phyloP scores from a whole-genome alignment of 2,888 invertebrate genomes.

The Pachliopta kotzebuea region DNA sequence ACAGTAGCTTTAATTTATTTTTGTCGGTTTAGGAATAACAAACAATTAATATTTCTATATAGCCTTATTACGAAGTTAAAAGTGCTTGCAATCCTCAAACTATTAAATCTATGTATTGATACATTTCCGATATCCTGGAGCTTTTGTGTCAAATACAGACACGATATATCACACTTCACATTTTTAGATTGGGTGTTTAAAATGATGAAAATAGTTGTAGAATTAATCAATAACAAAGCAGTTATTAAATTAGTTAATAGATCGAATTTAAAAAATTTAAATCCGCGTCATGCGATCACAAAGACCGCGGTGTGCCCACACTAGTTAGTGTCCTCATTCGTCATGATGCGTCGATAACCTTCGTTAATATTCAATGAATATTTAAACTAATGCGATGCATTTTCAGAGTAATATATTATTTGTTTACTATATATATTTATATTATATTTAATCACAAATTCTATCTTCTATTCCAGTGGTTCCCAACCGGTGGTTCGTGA shows the following conservation, averaged over 20 bases:
- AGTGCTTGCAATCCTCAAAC: too few relatives aligned
- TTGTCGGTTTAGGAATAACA: too few relatives aligned
- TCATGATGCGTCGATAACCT: conserved; percentile 44
- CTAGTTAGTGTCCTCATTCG: conserved; percentile 38
- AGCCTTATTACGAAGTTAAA: too few relatives aligned
- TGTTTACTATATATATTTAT: not conserved
- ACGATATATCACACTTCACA: too few relatives aligned
- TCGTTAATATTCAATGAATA: conserved; percentile 46
- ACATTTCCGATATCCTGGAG: too few relatives aligned
- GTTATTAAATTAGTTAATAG: conserved; percentile 11
- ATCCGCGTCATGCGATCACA: not conserved
- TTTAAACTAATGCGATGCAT: conserved; percentile 39
- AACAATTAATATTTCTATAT: too few relatives aligned
- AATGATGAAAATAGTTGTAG: not conserved
- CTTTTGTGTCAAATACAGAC: too few relatives aligned
- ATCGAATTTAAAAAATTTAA: conserved; percentile 15
- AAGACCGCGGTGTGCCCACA: conserved; percentile 23
- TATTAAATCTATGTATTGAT: too few relatives aligned
- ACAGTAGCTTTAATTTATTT: too few relatives aligned
- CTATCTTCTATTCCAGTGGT: too few relatives aligned
- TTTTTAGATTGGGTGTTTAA: too few relatives aligned
- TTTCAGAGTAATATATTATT: not conserved
- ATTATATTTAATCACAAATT: not conserved
- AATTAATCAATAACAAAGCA: not conserved
- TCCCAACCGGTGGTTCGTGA: too few relatives aligned